phyloP scores from a whole-genome alignment of 2,888 invertebrate species.

The Oscheius sp. region DNA sequence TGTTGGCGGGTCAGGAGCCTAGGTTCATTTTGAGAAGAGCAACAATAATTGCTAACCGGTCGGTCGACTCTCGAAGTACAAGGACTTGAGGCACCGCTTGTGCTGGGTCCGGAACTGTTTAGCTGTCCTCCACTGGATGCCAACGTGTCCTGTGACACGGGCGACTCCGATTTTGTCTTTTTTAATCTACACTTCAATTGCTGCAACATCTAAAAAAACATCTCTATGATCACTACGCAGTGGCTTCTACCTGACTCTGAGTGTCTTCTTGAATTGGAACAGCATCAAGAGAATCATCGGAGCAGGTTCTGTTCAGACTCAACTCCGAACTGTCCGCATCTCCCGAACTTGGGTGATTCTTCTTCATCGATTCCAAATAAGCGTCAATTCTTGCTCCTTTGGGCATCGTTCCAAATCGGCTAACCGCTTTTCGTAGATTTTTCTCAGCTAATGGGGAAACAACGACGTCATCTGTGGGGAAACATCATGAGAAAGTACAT shows the following conservation, averaged over 20 bases:
- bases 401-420: slow-evolving; percentile 94
- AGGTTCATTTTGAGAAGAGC: too few species aligned
- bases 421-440: slow-evolving; percentile 80
- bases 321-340: slow-evolving; percentile 20
- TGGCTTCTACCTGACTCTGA: slow-evolving; percentile 20
- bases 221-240: too few species aligned
- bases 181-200: slow-evolving; percentile 71
- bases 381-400: slow-evolving; percentile 96
- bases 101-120: slow-evolving; percentile 27
- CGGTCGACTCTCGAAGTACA: slow-evolving; percentile 17
- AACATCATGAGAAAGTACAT: neutral
- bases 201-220: slow-evolving; percentile 42
- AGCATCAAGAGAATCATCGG: slow-evolving; percentile 66
- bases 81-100: slow-evolving; percentile 38
- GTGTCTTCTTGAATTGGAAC: slow-evolving; percentile 50
- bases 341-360: slow-evolving; percentile 30
- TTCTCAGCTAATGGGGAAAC: slow-evolving; percentile 63
- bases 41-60: neutral
- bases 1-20: slow-evolving; percentile 27
- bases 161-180: slow-evolving; percentile 64
- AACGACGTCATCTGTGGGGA: slow-evolving; percentile 39
- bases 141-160: slow-evolving; percentile 19
- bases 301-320: slow-evolving; percentile 43
- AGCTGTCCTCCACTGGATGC: neutral
- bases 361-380: slow-evolving; percentile 86